Percentiles rank a stretch among this genome's conserved stretches.
Evolutionary conservation across 2,888 invertebrate genomes (phyloP).

Genomic region (Pseudanteris insignis): DNA sequence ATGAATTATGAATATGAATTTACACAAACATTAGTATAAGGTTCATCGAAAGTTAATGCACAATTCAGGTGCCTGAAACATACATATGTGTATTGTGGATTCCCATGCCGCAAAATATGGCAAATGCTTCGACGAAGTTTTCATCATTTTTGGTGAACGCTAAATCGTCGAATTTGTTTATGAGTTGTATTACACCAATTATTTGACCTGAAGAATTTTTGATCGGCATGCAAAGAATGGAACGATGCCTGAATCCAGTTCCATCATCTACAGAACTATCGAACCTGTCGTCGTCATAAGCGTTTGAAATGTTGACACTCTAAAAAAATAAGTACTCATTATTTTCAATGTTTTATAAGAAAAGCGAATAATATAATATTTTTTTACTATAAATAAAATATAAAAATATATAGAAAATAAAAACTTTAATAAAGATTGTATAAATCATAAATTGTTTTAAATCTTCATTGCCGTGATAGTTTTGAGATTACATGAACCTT

Average conservation of each 20-base stretch:
- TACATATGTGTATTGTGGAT: conserved; percentile 95
- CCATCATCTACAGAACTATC: conserved; percentile 87
- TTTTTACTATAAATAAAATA: no score
- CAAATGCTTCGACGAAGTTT: conserved; percentile 96
- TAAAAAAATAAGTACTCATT: conserved; percentile 60
- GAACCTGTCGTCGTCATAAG: conserved; percentile 88
- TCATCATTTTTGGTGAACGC: conserved; percentile 95
- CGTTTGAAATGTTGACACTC: conserved; percentile 91
- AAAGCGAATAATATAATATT: no score
- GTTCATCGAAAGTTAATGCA: no score
- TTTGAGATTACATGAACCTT: no score
- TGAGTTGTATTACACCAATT: conserved; percentile 90
- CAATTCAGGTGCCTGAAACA: no score
- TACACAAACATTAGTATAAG: no score
- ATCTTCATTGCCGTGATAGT: no score
- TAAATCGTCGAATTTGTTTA: conserved; percentile 92
- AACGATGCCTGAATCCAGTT: conserved; percentile 84
- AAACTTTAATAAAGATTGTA: no score
- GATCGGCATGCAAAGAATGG: conserved; percentile 94
- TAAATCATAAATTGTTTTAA: no score
- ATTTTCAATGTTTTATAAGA: neutral
- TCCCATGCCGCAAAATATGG: conserved; percentile 97
- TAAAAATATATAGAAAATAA: no score
- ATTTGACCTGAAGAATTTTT: conserved; percentile 92
- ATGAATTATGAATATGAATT: no score